These are phyloP conservation scores for Sebastes minor DNA, from an alignment of 2,797 vertebrate genomes.

Conservation along the genomic window DNA sequence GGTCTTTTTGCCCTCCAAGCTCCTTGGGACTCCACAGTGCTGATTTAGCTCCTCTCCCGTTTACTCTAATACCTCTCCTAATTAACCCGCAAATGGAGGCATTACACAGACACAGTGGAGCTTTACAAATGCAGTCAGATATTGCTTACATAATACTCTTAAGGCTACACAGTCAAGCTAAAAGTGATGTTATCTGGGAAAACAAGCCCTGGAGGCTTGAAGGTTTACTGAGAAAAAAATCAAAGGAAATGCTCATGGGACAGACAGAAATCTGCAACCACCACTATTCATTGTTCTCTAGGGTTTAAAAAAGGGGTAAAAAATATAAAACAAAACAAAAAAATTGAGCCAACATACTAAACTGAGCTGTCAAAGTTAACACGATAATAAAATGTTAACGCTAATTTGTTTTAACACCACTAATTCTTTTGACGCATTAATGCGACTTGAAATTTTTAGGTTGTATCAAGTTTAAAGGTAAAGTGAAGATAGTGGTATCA, in stretches of 20 bases:
- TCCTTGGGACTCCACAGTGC: conserved; percentile 15
- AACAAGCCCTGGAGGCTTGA: conserved; percentile 3
- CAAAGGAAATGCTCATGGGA: background rate
- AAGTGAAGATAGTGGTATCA: no score
- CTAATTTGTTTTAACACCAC: no score
- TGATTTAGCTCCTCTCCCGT: conserved; percentile 34
- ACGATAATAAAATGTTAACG: no score
- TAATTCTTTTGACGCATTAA: no score
- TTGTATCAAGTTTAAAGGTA: no score
- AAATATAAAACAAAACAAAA: background rate
- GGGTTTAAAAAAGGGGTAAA: background rate
- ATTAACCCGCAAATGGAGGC: conserved; percentile 57
- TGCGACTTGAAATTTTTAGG: no score
- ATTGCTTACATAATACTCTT: conserved; percentile 10
- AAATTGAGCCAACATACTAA: background rate
- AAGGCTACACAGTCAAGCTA: conserved; percentile 4
- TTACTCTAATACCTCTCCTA: conserved; percentile 40
- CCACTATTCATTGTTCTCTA: background rate
- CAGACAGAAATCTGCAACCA: background rate
- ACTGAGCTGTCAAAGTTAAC: no score
- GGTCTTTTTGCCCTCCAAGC: conserved; percentile 6
- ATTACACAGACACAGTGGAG: conserved; percentile 22
- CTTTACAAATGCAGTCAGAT: conserved; percentile 29
- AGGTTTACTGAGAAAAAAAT: background rate
- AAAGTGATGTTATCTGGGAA: conserved; percentile 13